phyloP scores from a whole-genome alignment of 1,140 invertebrate species.

The Bathynomus jamesi region DNA sequence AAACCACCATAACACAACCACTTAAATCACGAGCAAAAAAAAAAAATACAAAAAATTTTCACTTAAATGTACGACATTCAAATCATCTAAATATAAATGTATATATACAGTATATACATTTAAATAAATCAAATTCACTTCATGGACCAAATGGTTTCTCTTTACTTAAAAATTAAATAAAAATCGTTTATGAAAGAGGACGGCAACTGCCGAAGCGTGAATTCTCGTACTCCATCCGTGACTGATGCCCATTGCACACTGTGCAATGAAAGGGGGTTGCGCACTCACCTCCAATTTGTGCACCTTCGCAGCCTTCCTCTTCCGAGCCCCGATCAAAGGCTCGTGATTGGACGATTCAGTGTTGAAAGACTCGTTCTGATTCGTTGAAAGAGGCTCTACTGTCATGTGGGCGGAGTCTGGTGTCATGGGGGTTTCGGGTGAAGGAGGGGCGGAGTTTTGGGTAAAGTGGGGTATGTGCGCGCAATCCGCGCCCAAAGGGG shows the following conservation, averaged over 20 bases:
- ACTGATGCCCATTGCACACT: not conserved
- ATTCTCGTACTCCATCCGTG: not conserved
- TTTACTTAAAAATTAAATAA: no score
- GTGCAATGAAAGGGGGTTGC: not conserved
- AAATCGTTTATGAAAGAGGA: no score
- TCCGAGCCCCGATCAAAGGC: slow-evolving; percentile 24
- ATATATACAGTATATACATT: not conserved
- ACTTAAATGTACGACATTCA: not conserved
- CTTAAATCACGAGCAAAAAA: not conserved
- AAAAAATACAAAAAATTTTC: not conserved
- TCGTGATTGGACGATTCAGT: slow-evolving; percentile 23
- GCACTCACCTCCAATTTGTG: slow-evolving; percentile 31
- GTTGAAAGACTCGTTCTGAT: slow-evolving; percentile 12
- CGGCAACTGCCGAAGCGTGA: not conserved
- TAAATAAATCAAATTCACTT: not conserved
- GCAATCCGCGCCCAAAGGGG: slow-evolving; percentile 28
- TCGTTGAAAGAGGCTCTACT: slow-evolving; percentile 18
- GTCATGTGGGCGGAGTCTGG: slow-evolving; percentile 32
- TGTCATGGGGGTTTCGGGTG: slow-evolving; percentile 24
- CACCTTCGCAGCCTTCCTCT: slow-evolving; percentile 25
- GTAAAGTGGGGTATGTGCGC: slow-evolving; percentile 20
- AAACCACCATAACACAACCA: not conserved
- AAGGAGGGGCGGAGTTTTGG: slow-evolving; percentile 27
- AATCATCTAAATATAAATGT: not conserved
- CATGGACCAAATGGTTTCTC: no score